These are phyloP conservation scores for Corticium candelabrum DNA, from an alignment of 37 sponge, comb jelly and placozoan genomes.

Conservation along the genomic window DNA sequence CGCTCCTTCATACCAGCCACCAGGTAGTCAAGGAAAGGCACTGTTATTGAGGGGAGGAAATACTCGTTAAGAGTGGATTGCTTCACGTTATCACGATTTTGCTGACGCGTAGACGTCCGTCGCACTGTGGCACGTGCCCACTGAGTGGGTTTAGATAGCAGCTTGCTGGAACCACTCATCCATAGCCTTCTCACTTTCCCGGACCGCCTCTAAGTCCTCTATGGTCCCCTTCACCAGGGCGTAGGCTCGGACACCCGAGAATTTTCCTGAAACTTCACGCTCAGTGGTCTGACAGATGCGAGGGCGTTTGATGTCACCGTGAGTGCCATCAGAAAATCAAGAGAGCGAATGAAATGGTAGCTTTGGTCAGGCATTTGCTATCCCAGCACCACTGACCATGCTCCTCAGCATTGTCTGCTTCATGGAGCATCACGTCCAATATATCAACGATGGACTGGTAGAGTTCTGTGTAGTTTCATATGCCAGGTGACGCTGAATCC, in stretches of 20 bases:
- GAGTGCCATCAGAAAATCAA: not conserved
- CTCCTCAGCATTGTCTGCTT: conserved; percentile 16
- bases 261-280: not conserved
- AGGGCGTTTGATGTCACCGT: not conserved
- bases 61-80: conserved; percentile 13
- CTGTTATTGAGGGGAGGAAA: conserved; percentile 1
- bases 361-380: conserved; percentile 9
- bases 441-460: too few species aligned
- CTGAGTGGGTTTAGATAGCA: not conserved
- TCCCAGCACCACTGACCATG: conserved; percentile 54
- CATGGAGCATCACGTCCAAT: conserved; percentile 38
- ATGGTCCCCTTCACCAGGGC: not conserved
- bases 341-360: not conserved
- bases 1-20: not conserved
- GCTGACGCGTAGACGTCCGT: not conserved
- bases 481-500: conserved; percentile 45
- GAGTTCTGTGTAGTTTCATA: conserved; percentile 38
- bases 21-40: conserved; percentile 20
- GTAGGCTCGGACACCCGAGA: too few species aligned
- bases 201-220: not conserved
- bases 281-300: not conserved
- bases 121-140: not conserved
- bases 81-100: not conserved
- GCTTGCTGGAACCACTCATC: not conserved
- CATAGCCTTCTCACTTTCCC: not conserved